A percentile compares a stretch with the other conserved stretches of the same genome.
Conservation (phyloP, 2,888 invertebrate genomes). For the Nemoura dubitans region DNA sequence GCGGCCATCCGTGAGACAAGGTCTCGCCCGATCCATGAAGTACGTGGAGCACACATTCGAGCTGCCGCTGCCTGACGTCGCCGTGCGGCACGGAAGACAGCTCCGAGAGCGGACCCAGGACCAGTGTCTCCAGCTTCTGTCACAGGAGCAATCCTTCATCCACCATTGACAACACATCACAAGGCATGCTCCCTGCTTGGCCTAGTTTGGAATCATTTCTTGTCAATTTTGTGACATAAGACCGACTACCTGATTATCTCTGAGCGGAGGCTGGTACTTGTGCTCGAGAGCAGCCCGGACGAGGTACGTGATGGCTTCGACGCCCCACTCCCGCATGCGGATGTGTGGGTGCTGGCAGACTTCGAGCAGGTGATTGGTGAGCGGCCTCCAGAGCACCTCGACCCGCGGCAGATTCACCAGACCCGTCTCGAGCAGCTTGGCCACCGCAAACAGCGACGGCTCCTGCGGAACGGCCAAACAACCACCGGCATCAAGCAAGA, state of each 20-base stretch:
- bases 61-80: constrained; percentile 92
- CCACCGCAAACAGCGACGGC: constrained; percentile 96
- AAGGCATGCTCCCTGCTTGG: too few species aligned
- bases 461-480: constrained; percentile 67
- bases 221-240: too few species aligned
- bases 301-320: constrained; percentile 93
- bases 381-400: constrained; percentile 93
- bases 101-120: constrained; percentile 91
- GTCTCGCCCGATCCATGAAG: constrained; percentile 93
- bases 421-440: constrained; percentile 97
- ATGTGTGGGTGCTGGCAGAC: constrained; percentile 96
- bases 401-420: constrained; percentile 92
- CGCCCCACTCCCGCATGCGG: constrained; percentile 97
- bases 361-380: constrained; percentile 95
- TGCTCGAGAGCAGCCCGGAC: constrained; percentile 91
- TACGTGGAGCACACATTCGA: constrained; percentile 93
- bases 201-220: too few species aligned
- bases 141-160: constrained; percentile 47
- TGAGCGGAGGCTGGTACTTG: constrained; percentile 82
- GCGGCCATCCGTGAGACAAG: constrained; percentile 93
- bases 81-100: constrained; percentile 89
- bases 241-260: constrained; percentile 88
- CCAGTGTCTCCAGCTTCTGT: constrained; percentile 81
- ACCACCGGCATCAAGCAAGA: too few species aligned
- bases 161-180: too few species aligned